Base-by-base conservation (phyloP, 2,113 vertebrate species). In the Eidolon helvum region DNA sequence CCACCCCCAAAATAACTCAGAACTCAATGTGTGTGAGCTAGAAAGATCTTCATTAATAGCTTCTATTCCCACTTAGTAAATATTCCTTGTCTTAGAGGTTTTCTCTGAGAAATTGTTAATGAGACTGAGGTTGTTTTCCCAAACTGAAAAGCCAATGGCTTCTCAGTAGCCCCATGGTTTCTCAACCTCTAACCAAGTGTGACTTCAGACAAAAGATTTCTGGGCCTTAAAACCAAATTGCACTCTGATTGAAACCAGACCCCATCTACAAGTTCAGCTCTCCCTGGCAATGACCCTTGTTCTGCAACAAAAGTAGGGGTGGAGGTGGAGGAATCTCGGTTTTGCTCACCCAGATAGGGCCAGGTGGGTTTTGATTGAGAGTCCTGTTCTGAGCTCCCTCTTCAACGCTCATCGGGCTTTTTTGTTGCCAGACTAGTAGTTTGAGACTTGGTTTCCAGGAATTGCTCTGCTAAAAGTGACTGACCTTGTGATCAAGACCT, bases 61-160 rank as follows among this genome's bases (percentile, higher is more conserved):
- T 90, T 85, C 71, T 50, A 97, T 38, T 87, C 75, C 75, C 61
- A 50, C 28, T 95, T 79, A 22, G 74, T 69, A 75, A 83, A 94
- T 65, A 94, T 24, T 90, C 69, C 59, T 88, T 91, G 50, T 45
- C 22, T 55, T 84, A 26, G 19, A 93, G 65, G 15, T 40, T 61
- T 91, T 80, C 40, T 48, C 45, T 16, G 45, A 94, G 87, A 93
- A 87, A 22, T n/a, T 71, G 79, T 33, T 78, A 33, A 61, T 53
- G 50, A 16, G 35, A 43, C 40, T 30, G 50, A 57, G 48, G 26
- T 55, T 85, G n/a, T 80, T 90, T 71, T 72, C 26, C 53, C 35
- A 95, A 59, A 95, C 35, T 75, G 45, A 59, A 88, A 90, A 94
- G n/a, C 50, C 18, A 26, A 86, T 65, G 57, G 69, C n/a, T 94